Conservation (phyloP, 2,888 invertebrate species). For the Ormyrus nitidulus region DNA sequence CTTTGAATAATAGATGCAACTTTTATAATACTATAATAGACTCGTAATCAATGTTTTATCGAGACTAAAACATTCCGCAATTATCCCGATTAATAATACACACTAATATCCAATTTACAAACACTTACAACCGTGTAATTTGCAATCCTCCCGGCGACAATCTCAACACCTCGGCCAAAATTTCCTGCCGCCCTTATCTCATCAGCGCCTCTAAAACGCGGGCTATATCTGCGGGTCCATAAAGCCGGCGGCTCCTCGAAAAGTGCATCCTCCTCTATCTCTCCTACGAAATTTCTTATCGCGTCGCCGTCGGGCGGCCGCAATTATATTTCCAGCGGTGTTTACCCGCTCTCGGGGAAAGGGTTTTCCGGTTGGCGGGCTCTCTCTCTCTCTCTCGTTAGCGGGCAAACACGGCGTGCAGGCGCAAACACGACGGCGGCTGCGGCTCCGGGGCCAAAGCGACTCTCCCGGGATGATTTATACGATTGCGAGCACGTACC, state of each 20-base stretch:
- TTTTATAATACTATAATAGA: too few relatives aligned
- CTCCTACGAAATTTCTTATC: conserved; percentile 31
- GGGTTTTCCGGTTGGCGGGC: conserved; percentile 35
- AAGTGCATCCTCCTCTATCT: too few relatives aligned
- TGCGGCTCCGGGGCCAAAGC: too few relatives aligned
- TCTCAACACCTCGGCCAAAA: background rate
- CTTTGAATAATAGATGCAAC: background rate
- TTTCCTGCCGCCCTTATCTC: background rate
- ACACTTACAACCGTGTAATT: too few relatives aligned
- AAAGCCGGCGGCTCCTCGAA: background rate
- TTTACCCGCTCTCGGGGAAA: conserved; percentile 1
- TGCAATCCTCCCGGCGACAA: background rate
- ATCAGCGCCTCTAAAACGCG: background rate
- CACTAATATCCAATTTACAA: too few relatives aligned
- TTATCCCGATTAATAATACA: too few relatives aligned
- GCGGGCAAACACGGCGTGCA: conserved; percentile 7
- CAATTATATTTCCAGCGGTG: conserved; percentile 34
- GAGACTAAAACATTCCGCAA: too few relatives aligned
- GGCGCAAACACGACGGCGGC: too few relatives aligned
- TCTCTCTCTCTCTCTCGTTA: conserved; percentile 17
- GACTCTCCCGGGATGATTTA: too few relatives aligned
- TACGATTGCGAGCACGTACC: too few relatives aligned
- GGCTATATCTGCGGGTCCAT: background rate
- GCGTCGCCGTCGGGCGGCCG: background rate
- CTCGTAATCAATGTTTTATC: too few relatives aligned